These are phyloP conservation scores for Varanus komodoensis DNA, from an alignment of 2,113 vertebrate species.

Conservation along the genomic window DNA sequence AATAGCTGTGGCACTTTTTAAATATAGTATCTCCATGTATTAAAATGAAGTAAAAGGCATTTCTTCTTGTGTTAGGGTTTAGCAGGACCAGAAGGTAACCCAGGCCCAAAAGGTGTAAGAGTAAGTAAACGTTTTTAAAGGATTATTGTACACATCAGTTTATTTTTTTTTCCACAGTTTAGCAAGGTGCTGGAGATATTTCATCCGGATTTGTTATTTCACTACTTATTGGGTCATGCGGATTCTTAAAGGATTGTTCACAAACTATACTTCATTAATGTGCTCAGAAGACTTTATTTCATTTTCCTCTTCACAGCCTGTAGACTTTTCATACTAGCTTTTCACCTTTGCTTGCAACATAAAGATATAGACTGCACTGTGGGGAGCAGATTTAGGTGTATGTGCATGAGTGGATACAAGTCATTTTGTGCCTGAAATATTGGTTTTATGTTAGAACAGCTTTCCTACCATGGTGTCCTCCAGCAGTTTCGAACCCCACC, in stretches of 20 bases:
- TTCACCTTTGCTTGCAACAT: background rate
- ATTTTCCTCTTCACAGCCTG: rapidly evolving
- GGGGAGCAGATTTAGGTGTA: background rate
- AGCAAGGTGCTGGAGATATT: constrained; percentile 9
- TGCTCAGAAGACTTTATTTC: background rate
- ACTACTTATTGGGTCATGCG: background rate
- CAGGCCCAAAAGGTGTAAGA: constrained; percentile 92
- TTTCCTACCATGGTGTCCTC: too few relatives aligned
- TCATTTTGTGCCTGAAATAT: constrained; percentile 43
- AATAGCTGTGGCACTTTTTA: constrained; percentile 8
- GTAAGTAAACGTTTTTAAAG: constrained; percentile 83
- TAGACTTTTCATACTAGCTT: background rate
- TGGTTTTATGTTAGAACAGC: constrained; percentile 29
- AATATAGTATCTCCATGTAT: background rate
- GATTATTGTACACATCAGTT: constrained; percentile 44
- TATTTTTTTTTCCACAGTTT: background rate
- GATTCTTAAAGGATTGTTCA: constrained; percentile 2
- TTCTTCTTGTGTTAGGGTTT: constrained; percentile 83
- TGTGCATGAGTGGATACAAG: background rate
- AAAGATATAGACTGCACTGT: background rate
- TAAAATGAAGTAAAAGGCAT: constrained; percentile 49
- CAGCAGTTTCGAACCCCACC: too few relatives aligned
- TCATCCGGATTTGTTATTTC: background rate
- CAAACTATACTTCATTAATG: constrained; percentile 20
- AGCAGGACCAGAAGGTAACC: constrained; percentile 93